Percentiles rank a stretch among this genome's conserved stretches.
Evolutionary conservation across 2,113 vertebrate species (phyloP).

Genomic region (Corythoichthys haematopterus): DNA sequence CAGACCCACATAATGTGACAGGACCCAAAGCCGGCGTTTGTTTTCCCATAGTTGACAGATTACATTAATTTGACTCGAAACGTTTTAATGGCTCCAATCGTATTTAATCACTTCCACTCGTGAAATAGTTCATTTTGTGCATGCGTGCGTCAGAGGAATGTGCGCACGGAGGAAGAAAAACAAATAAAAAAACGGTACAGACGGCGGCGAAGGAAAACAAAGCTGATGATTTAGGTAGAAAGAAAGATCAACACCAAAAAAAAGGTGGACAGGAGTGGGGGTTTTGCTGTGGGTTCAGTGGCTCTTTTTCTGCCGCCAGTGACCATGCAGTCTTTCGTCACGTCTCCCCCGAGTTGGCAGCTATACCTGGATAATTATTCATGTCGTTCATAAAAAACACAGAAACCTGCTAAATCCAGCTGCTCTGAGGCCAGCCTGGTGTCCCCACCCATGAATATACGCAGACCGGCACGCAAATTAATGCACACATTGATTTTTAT

Average conservation of each 20-base stretch:
- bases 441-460: constrained; percentile 9
- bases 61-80: constrained; percentile 38
- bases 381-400: constrained; percentile 58
- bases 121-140: constrained; percentile 17
- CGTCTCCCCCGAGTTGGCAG: constrained; percentile 57
- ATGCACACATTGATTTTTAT: constrained; percentile 17
- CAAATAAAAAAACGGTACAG: constrained; percentile 11
- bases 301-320: constrained; percentile 46
- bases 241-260: background rate
- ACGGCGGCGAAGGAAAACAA: constrained; percentile 14
- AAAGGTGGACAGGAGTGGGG: constrained; percentile 9
- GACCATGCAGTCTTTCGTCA: constrained; percentile 53
- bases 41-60: constrained; percentile 35
- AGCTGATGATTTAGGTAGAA: constrained; percentile 14
- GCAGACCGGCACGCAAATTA: constrained; percentile 11
- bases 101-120: constrained; percentile 40
- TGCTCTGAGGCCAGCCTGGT: constrained; percentile 41
- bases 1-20: constrained; percentile 29
- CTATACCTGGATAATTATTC: constrained; percentile 67
- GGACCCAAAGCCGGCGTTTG: constrained; percentile 21
- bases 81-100: constrained; percentile 30
- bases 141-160: constrained; percentile 16
- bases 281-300: constrained; percentile 38
- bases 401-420: constrained; percentile 64
- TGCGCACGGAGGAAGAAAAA: constrained; percentile 13